Evolutionary conservation across 2,113 vertebrate genomes (phyloP).

Genomic region (Amblyopsis rosae): DNA sequence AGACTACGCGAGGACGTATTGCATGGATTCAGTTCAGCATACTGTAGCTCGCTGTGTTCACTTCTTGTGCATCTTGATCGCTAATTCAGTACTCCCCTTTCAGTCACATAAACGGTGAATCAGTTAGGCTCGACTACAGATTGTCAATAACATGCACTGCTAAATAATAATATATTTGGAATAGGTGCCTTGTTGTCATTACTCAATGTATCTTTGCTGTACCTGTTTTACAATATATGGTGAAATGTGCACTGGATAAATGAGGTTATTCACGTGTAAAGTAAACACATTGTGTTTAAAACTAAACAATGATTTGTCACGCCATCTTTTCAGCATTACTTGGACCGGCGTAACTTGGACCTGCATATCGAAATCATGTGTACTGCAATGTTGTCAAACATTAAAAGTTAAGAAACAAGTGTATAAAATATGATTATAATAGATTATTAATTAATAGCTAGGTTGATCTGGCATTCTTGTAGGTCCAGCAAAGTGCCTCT

Average conservation of each 20-base stretch:
- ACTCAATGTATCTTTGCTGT: too few relatives aligned
- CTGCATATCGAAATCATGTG: too few relatives aligned
- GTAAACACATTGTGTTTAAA: not conserved
- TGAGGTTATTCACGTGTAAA: not conserved
- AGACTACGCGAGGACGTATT: slow-evolving; percentile 32
- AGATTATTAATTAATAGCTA: too few relatives aligned
- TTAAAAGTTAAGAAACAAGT: too few relatives aligned
- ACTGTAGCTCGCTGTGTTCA: slow-evolving; percentile 16
- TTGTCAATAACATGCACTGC: not conserved
- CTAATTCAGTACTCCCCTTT: not conserved
- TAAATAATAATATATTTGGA: slow-evolving; percentile 4
- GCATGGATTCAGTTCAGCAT: slow-evolving; percentile 39
- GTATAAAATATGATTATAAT: too few relatives aligned
- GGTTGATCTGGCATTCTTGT: too few relatives aligned
- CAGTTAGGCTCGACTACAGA: not conserved
- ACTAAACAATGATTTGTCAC: not conserved
- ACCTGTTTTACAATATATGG: not conserved
- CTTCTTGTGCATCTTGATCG: not conserved
- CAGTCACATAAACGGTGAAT: not conserved
- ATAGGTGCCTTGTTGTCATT: not conserved
- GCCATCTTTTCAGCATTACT: not conserved
- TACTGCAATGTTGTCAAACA: not conserved
- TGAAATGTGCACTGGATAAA: slow-evolving; percentile 4
- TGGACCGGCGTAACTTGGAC: too few relatives aligned
- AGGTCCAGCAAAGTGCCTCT: too few relatives aligned